A percentile compares a stretch with the other conserved stretches of the same genome.
These are phyloP conservation scores for Caenorhabditis becei DNA, from an alignment of 2,888 invertebrate species.

Conservation along the genomic window DNA sequence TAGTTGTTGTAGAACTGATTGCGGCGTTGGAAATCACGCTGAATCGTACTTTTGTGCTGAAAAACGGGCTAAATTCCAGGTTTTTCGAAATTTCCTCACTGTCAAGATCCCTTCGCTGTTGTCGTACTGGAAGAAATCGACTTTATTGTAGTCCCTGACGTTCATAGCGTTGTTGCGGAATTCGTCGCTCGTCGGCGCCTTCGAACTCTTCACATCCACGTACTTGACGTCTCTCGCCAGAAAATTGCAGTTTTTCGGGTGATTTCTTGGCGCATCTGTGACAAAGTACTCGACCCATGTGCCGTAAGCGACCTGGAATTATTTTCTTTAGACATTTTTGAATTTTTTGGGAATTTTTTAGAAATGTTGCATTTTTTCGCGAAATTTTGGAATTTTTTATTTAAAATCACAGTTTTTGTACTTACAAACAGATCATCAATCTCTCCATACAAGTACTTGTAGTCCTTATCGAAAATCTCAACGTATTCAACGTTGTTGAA, in stretches of 20 bases:
- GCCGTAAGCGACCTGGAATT: slow-evolving; percentile 19
- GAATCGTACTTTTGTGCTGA: slow-evolving; percentile 35
- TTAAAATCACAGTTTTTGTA: not conserved
- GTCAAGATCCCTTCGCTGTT: not conserved
- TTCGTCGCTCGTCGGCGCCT: slow-evolving; percentile 31
- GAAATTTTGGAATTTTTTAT: not conserved
- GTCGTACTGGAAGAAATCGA: slow-evolving; percentile 29
- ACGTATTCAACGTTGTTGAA: slow-evolving; percentile 14
- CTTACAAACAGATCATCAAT: slow-evolving; percentile 32
- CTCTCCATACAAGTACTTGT: slow-evolving; percentile 23
- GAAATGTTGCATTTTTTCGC: not conserved
- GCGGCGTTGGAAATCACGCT: not conserved
- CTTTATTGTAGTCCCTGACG: slow-evolving; percentile 26
- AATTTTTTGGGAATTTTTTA: not conserved
- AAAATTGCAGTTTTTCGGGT: slow-evolving; percentile 16
- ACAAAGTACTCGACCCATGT: slow-evolving; percentile 26
- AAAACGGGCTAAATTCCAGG: not conserved
- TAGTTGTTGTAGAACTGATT: slow-evolving; percentile 26
- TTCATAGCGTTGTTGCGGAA: slow-evolving; percentile 20
- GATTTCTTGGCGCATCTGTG: not conserved
- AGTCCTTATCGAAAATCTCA: slow-evolving; percentile 20
- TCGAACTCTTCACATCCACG: slow-evolving; percentile 19
- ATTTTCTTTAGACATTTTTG: too few relatives aligned
- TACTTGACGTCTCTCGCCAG: slow-evolving; percentile 4
- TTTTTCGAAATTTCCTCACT: slow-evolving; percentile 1